Conservation (phyloP, 2,797 vertebrate species). For the Falco novaeseelandiae region DNA sequence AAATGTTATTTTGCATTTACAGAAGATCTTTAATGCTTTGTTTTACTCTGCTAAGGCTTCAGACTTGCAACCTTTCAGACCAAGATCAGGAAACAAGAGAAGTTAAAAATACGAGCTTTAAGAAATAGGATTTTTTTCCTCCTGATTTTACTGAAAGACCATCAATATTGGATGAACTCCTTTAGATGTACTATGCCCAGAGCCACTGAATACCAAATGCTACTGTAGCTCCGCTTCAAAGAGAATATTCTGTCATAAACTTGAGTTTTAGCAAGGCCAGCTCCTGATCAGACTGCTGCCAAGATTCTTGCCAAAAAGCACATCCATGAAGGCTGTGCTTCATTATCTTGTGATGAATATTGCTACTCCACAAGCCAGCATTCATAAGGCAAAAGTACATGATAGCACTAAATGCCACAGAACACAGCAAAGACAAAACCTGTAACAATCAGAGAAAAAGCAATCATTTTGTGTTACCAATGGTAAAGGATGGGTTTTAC, state of each 20-base stretch:
- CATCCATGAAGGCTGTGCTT: not conserved
- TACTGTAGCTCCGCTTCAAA: constrained; percentile 58
- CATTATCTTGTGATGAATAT: not conserved
- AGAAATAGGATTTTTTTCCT: not conserved
- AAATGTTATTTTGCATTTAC: not conserved
- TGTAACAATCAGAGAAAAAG: not conserved
- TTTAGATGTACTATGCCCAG: constrained; percentile 44
- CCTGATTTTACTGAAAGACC: constrained; percentile 29
- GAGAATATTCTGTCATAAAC: constrained; percentile 64
- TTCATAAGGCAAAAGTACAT: not conserved
- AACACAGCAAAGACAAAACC: not conserved
- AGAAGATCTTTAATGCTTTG: not conserved
- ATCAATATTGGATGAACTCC: constrained; percentile 70
- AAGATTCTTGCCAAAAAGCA: not conserved
- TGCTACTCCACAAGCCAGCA: not conserved
- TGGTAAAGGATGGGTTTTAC: not conserved
- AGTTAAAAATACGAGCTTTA: not conserved
- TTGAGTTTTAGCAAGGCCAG: constrained; percentile 42
- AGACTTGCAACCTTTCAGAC: not conserved
- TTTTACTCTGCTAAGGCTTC: not conserved
- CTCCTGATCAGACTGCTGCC: not conserved
- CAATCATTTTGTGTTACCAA: not conserved
- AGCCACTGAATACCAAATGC: constrained; percentile 44
- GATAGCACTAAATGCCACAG: not conserved
- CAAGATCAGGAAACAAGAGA: not conserved